Percentiles rank a stretch among this genome's conserved stretches.
Conservation (phyloP, 2,113 vertebrate species). For the Varanus komodoensis region DNA sequence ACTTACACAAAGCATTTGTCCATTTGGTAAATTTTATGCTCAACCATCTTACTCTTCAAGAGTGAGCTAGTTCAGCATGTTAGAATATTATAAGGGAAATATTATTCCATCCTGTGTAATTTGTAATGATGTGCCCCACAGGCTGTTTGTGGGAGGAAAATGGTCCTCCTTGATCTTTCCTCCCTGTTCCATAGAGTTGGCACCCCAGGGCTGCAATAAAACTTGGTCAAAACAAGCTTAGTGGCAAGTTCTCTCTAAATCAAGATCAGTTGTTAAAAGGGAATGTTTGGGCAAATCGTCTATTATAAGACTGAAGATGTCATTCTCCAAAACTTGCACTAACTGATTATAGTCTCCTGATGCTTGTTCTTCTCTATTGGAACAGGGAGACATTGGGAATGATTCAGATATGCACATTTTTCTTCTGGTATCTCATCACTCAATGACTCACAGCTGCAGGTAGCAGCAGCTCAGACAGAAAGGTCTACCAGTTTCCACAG, state of each 20-base stretch:
- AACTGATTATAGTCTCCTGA: neutral
- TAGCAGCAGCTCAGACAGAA: neutral
- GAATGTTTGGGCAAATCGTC: neutral
- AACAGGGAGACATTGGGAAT: neutral
- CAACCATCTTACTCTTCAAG: neutral
- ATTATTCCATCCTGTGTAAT: neutral
- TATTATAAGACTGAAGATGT: neutral
- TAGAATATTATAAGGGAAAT: neutral
- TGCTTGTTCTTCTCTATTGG: neutral
- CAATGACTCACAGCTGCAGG: neutral
- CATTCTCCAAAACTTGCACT: no score
- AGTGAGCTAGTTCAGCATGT: neutral
- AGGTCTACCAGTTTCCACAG: neutral
- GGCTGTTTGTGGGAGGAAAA: neutral
- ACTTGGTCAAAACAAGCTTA: neutral
- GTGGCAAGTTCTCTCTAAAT: constrained; percentile 1
- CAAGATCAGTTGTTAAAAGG: neutral
- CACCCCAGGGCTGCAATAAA: constrained; percentile 10
- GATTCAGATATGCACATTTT: neutral
- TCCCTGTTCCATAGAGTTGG: neutral
- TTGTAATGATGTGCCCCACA: neutral
- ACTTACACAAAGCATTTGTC: neutral
- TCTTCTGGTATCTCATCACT: neutral
- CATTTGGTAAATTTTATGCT: neutral
- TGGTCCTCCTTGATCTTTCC: neutral